Percentiles rank a stretch among this genome's conserved stretches.
Evolutionary conservation across 2,113 vertebrate species (phyloP).

Genomic region (Pedionomus torquatus): DNA sequence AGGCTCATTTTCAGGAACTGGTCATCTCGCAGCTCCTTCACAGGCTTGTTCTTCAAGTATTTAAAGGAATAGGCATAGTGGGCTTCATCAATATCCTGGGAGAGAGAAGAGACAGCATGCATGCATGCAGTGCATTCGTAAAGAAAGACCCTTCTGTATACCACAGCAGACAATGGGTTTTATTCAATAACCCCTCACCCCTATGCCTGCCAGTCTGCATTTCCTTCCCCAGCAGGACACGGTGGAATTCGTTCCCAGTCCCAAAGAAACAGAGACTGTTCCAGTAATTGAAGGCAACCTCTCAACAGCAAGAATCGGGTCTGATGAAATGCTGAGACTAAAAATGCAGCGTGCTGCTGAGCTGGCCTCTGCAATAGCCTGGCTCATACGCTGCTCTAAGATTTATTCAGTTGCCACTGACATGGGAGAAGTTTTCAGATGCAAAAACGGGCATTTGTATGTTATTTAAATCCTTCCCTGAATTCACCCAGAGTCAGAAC

Average conservation of each 20-base stretch:
- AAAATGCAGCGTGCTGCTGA: background rate
- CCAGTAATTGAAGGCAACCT: background rate
- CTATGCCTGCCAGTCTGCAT: background rate
- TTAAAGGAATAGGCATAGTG: slow-evolving; percentile 97
- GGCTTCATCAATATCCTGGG: slow-evolving; percentile 93
- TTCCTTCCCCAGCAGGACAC: slow-evolving; percentile 41
- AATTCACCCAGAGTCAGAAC: background rate
- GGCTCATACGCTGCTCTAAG: background rate
- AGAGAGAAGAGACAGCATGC: background rate
- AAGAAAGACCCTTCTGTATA: background rate
- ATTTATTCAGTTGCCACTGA: background rate
- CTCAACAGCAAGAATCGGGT: background rate
- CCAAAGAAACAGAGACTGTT: background rate
- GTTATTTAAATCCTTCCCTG: background rate
- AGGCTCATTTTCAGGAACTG: slow-evolving; percentile 96
- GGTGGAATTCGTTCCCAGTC: background rate
- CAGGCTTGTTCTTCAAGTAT: slow-evolving; percentile 97
- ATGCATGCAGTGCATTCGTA: background rate
- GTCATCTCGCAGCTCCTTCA: slow-evolving; percentile 95
- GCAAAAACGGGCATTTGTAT: background rate
- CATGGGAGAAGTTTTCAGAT: background rate
- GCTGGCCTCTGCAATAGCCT: background rate
- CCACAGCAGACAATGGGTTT: background rate
- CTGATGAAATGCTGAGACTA: background rate
- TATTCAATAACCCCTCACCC: background rate